These are phyloP conservation scores for Cynoglossus semilaevis DNA, from an alignment of 2,113 vertebrate genomes.

Conservation along the genomic window DNA sequence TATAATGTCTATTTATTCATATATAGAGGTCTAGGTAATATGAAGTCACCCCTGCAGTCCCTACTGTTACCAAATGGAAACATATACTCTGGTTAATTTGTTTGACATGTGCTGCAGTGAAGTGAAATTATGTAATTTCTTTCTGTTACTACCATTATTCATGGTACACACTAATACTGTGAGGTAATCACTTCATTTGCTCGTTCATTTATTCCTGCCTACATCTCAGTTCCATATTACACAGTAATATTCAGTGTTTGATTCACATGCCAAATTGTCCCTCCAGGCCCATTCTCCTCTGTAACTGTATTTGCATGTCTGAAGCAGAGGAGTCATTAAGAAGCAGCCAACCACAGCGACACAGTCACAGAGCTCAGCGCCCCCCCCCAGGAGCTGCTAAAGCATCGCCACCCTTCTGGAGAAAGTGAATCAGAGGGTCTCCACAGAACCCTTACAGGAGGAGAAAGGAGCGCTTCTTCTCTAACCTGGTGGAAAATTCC, in stretches of 20 bases:
- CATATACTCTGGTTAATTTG: too few species aligned
- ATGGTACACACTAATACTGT: slow-evolving; percentile 11
- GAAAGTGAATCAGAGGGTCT: slow-evolving; percentile 50
- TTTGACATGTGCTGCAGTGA: too few species aligned
- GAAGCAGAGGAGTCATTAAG: slow-evolving; percentile 69
- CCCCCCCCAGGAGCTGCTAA: slow-evolving; percentile 58
- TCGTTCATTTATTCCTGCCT: slow-evolving; percentile 20
- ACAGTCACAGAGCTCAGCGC: slow-evolving; percentile 47
- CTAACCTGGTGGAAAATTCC: slow-evolving; percentile 68
- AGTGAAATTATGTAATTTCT: too few species aligned
- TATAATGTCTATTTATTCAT: too few species aligned
- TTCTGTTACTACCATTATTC: background rate
- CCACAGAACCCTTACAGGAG: slow-evolving; percentile 56
- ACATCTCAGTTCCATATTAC: slow-evolving; percentile 25
- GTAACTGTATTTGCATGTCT: slow-evolving; percentile 67
- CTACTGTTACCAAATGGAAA: too few species aligned
- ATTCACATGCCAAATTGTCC: slow-evolving; percentile 56
- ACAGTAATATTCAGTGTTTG: slow-evolving; percentile 39
- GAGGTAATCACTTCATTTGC: slow-evolving; percentile 25
- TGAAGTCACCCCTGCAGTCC: too few species aligned
- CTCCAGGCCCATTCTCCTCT: slow-evolving; percentile 54
- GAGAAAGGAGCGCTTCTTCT: slow-evolving; percentile 57
- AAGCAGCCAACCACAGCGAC: slow-evolving; percentile 59
- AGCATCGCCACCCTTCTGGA: slow-evolving; percentile 55
- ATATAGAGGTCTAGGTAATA: too few species aligned